Base-by-base conservation (phyloP, 2,888 invertebrate species). In the Rutpela maculata region DNA sequence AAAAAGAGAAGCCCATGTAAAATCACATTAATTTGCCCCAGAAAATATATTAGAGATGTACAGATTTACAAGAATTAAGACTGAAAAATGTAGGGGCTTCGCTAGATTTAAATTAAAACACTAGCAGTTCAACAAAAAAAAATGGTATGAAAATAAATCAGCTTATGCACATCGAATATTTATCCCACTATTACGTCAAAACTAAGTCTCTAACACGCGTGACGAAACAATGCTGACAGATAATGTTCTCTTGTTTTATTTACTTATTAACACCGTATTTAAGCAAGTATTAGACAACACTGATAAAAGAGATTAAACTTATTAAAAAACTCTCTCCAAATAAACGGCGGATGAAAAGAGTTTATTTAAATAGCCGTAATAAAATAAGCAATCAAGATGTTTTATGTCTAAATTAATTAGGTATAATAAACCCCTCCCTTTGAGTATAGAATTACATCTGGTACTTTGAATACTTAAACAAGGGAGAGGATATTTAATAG, bases 251-350 rank as follows among this genome's bases (percentile, higher is more conserved):
- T 43, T 50, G 43, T 43, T 65, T 65, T 43, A 65, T 38, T 43
- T 43, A 38, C 43, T 65, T 19, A 65, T 43, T 43, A 65, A 43
- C 65, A 43, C n/a, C 17, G 19, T 38, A 17, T 65, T 43, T 65
- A 65, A 65, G 18, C 22, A 11, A 2, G 43, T 65, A 65, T 65
- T 65, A 65, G 43, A 31, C 18, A 65, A 43, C 43, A 38, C 65
- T 65, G 65, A 65, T 65, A 65, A 65, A 65, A 4, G 15, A 18
- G 65, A 65, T 65, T 65, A 65, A 43, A 65, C 65, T 50, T 43
- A 63, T 22, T 63, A 19, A 65, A 65, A 65, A 65, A 65, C 65
- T 65, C 65, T 65, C 65, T 65, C 38, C 65, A 65, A 65, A 65
- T 31, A 43, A 43, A 65, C 65, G 22, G 43, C 15, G 43, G 43